Conservation (phyloP, 2,113 vertebrate species). For the Sander lucioperca region DNA sequence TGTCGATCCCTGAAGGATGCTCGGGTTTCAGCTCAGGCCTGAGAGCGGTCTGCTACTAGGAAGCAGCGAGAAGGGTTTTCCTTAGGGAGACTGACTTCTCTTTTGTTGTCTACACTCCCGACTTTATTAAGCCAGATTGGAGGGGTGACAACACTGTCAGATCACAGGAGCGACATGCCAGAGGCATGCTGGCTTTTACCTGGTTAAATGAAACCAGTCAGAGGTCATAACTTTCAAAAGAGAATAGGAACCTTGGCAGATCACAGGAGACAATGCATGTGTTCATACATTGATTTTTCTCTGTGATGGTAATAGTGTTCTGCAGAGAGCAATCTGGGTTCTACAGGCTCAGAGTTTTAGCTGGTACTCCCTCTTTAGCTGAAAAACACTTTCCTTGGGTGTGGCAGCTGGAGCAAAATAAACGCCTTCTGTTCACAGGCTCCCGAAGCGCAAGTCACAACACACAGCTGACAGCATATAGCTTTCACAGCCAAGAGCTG, state of each 20-base stretch:
- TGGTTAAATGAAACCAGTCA: constrained; percentile 62
- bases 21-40: constrained; percentile 76
- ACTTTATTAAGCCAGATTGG: constrained; percentile 60
- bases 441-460: constrained; percentile 83
- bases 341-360: constrained; percentile 41
- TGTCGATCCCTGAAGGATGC: constrained; percentile 70
- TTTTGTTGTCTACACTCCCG: constrained; percentile 69
- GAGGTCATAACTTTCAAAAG: constrained; percentile 14
- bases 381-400: constrained; percentile 85
- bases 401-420: constrained; percentile 84
- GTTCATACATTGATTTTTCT: constrained; percentile 27
- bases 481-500: constrained; percentile 75
- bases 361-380: constrained; percentile 65
- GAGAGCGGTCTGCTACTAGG: constrained; percentile 67
- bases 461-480: constrained; percentile 81
- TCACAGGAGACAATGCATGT: constrained; percentile 39
- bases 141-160: constrained; percentile 43
- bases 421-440: constrained; percentile 82
- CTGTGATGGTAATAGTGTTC: constrained; percentile 58
- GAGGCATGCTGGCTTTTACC: constrained; percentile 40
- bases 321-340: constrained; percentile 55
- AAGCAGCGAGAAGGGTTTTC: constrained; percentile 65
- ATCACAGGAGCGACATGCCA: constrained; percentile 59
- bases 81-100: constrained; percentile 52
- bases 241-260: constrained; percentile 39